Base-by-base conservation (phyloP, 2,113 vertebrate genomes). In the Halichoerus grypus region DNA sequence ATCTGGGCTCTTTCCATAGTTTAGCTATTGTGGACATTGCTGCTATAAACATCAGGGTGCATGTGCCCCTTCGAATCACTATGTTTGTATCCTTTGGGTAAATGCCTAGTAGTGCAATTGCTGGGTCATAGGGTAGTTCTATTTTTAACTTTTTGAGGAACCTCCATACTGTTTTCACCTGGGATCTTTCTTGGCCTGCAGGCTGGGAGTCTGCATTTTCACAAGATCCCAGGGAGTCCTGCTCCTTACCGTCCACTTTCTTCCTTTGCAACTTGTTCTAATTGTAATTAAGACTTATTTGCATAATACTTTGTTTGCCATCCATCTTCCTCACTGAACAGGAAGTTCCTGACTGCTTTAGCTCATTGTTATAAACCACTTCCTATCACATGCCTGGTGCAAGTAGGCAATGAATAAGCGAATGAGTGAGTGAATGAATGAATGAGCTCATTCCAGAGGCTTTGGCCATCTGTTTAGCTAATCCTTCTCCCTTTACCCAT, bases 221-320 rank as follows among this genome's bases (percentile, higher is more conserved):
- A 7, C 28, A 21, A 42, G 71, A 1, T 9, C 77, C 76, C 14
- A 7, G 71, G 90, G 1, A 16, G 1, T 55, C 26, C 57, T 7
- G 4, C 31, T 39, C 93, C 0, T 0, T 0, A 13, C 15, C 4
- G 1, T 24, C 33, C 28, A 0, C 24, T 61, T 21, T 18, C 51
- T 81, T 33, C 69, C 24, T 91, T 39, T 4, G 1, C 5, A 26
- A 7, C n/a, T 59, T 8, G 2, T 28, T 59, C 3, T 55, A 12
- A 24, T 49, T 46, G 33, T 28, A n/a, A 24, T 36, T 6, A 33
- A 22, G 14, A 11, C 16, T 74, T 24, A 76, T 14, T 31, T 14
- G 10, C 24, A n/a, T 31, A 19, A 51, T 31, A 13, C 59, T 21
- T 57, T 72, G 51, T 57, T 80, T 91, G 14, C 80, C 7, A 0